phyloP scores from a whole-genome alignment of 2,888 invertebrate genomes.

The Sussaba pulchella region DNA sequence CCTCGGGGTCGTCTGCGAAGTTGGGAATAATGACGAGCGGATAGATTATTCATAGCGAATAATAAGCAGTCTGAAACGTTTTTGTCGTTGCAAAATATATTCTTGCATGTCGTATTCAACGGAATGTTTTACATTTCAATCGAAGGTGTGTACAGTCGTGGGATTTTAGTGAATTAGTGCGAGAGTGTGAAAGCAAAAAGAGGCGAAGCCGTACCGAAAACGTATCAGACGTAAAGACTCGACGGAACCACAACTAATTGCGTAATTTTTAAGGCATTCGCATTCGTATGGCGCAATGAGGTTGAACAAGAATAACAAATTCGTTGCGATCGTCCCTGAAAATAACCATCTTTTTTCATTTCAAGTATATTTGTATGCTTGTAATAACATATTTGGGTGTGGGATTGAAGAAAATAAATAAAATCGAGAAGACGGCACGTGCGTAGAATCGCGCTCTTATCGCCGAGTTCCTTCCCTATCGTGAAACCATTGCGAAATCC shows the following conservation, averaged over 20 bases:
- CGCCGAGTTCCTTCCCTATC: conserved; percentile 24
- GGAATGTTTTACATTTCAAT: conserved; percentile 70
- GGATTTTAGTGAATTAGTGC: conserved; percentile 3
- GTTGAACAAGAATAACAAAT: conserved; percentile 5
- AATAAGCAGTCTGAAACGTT: conserved; percentile 63
- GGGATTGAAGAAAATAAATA: too few species aligned
- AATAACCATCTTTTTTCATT: too few species aligned
- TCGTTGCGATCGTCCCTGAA: conserved; percentile 14
- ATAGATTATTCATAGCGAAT: conserved; percentile 71
- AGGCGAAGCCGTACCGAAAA: conserved; percentile 18
- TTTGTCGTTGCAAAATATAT: conserved; percentile 47
- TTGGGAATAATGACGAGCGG: conserved; percentile 68
- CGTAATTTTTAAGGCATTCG: background rate
- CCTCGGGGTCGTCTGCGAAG: conserved; percentile 70
- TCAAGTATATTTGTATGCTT: too few species aligned
- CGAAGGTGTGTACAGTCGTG: conserved; percentile 19
- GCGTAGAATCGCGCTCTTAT: conserved; percentile 8
- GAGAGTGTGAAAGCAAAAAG: conserved; percentile 14
- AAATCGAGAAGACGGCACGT: too few species aligned
- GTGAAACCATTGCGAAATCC: conserved; percentile 23
- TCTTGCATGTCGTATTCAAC: conserved; percentile 67
- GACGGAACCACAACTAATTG: conserved; percentile 31
- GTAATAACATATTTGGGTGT: too few species aligned
- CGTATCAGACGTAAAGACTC: conserved; percentile 23
- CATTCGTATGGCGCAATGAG: background rate